Percentiles rank a stretch among this genome's conserved stretches.
Evolutionary conservation across 2,797 vertebrate genomes (phyloP).

Genomic region (Leptatherina wallacei): DNA sequence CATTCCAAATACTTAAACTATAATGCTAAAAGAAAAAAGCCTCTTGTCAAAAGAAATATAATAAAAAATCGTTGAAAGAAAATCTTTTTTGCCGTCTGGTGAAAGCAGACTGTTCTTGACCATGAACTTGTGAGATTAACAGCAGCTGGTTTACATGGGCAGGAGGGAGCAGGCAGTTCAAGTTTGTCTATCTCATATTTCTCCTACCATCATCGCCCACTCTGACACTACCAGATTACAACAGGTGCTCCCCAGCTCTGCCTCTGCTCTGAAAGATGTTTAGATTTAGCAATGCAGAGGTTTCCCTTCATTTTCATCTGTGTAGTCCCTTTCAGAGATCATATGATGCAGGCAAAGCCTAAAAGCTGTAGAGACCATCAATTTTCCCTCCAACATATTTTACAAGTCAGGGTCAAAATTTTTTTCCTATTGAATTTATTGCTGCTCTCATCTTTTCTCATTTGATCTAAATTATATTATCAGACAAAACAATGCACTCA

Average conservation of each 20-base stretch:
- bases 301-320: slow-evolving; percentile 20
- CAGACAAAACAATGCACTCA: background rate
- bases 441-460: background rate
- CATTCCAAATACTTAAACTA: background rate
- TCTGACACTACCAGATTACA: slow-evolving; percentile 51
- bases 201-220: slow-evolving; percentile 35
- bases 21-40: background rate
- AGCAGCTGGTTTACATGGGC: slow-evolving; percentile 25
- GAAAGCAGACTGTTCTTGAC: slow-evolving; percentile 14
- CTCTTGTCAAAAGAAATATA: background rate
- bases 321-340: background rate
- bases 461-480: background rate
- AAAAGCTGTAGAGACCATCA: background rate
- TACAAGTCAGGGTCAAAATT: background rate
- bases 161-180: slow-evolving; percentile 29
- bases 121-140: slow-evolving; percentile 21
- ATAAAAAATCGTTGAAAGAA: background rate
- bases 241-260: slow-evolving; percentile 58
- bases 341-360: background rate
- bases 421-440: background rate
- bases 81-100: background rate
- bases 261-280: slow-evolving; percentile 14
- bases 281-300: background rate
- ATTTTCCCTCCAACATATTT: background rate
- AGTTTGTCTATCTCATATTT: slow-evolving; percentile 51